phyloP scores from a whole-genome alignment of 1,140 invertebrate genomes.

The Drosophila baimaii region DNA sequence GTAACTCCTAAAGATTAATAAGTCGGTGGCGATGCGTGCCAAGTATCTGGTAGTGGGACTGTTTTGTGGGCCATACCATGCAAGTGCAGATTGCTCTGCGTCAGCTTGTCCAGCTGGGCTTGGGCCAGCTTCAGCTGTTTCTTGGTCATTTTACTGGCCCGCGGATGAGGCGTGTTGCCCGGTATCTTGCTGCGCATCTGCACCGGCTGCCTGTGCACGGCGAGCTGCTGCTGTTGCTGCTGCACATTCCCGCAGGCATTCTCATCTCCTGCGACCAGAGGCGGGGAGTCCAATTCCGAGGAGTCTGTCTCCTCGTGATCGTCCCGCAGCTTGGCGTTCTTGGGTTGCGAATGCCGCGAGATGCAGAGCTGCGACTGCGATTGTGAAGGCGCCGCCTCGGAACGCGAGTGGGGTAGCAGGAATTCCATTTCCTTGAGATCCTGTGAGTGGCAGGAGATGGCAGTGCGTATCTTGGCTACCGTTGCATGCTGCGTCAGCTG shows the following conservation, averaged over 20 bases:
- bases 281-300: conserved; percentile 26
- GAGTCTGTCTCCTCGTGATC: conserved; percentile 44
- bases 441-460: conserved; percentile 69
- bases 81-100: conserved; percentile 93
- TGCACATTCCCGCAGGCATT: conserved; percentile 51
- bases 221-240: conserved; percentile 39
- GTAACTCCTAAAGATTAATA: background rate
- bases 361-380: conserved; percentile 60
- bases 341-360: conserved; percentile 72
- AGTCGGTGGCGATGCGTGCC: conserved; percentile 29
- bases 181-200: conserved; percentile 58
- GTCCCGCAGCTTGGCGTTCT: conserved; percentile 65
- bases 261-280: conserved; percentile 46
- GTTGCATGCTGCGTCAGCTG: conserved; percentile 72
- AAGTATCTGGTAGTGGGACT: background rate
- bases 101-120: conserved; percentile 89
- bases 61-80: conserved; percentile 88
- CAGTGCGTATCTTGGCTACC: conserved; percentile 77
- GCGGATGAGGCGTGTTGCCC: conserved; percentile 85
- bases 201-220: conserved; percentile 70
- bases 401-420: conserved; percentile 67
- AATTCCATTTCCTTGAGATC: conserved; percentile 85
- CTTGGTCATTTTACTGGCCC: conserved; percentile 85
- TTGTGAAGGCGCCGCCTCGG: conserved; percentile 35
- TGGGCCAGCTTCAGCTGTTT: conserved; percentile 87